Evolutionary conservation across 2,888 invertebrate species (phyloP).

Genomic region (Cenopis cana): DNA sequence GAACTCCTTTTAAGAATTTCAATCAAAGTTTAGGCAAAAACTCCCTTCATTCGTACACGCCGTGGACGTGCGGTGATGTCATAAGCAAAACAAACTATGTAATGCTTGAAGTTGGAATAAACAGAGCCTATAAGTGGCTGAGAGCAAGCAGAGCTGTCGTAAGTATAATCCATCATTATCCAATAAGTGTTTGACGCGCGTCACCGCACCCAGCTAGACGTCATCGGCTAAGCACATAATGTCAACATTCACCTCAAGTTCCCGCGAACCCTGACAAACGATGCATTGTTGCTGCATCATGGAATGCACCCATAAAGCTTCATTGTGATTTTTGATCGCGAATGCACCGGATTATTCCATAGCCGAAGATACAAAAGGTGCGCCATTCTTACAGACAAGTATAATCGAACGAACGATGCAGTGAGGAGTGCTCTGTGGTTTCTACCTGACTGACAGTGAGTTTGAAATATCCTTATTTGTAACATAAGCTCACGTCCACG

Average conservation of each 20-base stretch:
- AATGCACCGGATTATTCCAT: conserved; percentile 60
- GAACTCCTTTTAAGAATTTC: conserved; percentile 25
- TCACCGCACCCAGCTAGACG: conserved; percentile 42
- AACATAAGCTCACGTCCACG: conserved; percentile 31
- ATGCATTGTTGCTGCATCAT: conserved; percentile 68
- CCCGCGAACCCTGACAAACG: conserved; percentile 79
- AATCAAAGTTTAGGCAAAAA: conserved; percentile 32
- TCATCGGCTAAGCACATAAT: conserved; percentile 43
- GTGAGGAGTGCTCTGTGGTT: conserved; percentile 47
- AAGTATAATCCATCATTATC: conserved; percentile 41
- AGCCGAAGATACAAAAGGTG: conserved; percentile 65
- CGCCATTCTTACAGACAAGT: conserved; percentile 51
- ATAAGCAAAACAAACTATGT: conserved; percentile 30
- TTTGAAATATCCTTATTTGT: conserved; percentile 37
- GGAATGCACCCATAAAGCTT: conserved; percentile 76
- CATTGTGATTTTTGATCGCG: conserved; percentile 67
- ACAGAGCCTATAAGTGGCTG: conserved; percentile 25
- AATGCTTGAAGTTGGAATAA: conserved; percentile 16
- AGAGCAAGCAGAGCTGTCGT: conserved; percentile 21
- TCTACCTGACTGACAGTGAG: conserved; percentile 45
- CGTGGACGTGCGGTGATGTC: conserved; percentile 32
- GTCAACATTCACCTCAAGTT: conserved; percentile 61
- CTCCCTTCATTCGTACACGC: conserved; percentile 1
- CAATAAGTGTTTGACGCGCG: conserved; percentile 32
- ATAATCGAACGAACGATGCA: conserved; percentile 56